A percentile compares a stretch with the other conserved stretches of the same genome.
Conservation (phyloP, 2,113 vertebrate species). For the Steatornis caripensis region DNA sequence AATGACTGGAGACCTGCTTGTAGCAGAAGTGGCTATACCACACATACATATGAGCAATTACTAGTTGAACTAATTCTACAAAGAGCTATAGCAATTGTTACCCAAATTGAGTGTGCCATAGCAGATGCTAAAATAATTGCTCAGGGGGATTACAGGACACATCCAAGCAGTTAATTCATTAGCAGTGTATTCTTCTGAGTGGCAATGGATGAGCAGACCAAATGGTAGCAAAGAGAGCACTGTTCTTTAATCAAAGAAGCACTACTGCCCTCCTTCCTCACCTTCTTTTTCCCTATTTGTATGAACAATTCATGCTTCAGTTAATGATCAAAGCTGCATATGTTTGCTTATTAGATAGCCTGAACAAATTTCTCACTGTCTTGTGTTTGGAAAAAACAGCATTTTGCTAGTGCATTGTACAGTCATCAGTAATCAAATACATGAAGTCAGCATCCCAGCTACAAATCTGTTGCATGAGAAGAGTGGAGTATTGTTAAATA, state of each 20-base stretch:
- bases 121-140: conserved; percentile 59
- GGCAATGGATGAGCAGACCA: not conserved
- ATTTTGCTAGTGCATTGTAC: not conserved
- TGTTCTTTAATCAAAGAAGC: not conserved
- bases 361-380: not conserved
- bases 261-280: not conserved
- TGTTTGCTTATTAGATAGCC: not conserved
- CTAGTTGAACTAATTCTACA: conserved; percentile 45
- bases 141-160: conserved; percentile 37
- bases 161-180: conserved; percentile 39
- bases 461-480: not conserved
- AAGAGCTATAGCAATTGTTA: conserved; percentile 32
- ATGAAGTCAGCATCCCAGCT: not conserved
- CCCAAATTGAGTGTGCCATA: conserved; percentile 26
- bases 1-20: not conserved
- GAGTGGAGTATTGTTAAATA: not conserved
- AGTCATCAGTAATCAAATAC: not conserved
- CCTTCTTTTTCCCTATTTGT: not conserved
- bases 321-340: not conserved
- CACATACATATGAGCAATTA: conserved; percentile 15
- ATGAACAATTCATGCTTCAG: not conserved
- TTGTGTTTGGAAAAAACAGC: not conserved
- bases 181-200: not conserved
- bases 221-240: not conserved
- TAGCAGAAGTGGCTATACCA: not conserved